Evolutionary conservation across 2,113 vertebrate genomes (phyloP).

Genomic region (Ceyx melanurus): DNA sequence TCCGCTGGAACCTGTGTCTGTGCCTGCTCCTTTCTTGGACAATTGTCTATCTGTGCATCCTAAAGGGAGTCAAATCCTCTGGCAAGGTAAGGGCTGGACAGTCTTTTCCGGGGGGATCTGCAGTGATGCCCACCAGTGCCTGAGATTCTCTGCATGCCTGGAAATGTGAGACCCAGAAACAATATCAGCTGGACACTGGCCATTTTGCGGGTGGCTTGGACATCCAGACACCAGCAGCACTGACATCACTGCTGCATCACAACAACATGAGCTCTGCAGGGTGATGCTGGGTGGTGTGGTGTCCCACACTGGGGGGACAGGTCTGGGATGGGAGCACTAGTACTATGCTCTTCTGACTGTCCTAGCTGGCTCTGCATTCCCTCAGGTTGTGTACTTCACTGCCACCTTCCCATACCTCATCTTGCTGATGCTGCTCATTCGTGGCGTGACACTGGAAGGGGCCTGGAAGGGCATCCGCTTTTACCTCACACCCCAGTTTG

Average conservation of each 20-base stretch:
- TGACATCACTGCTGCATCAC: not conserved
- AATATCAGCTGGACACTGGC: rapidly evolving
- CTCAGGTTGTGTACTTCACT: slow-evolving; percentile 83
- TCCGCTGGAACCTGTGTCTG: slow-evolving; percentile 83
- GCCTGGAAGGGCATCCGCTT: slow-evolving; percentile 83
- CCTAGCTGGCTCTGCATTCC: not conserved
- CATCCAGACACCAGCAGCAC: not conserved
- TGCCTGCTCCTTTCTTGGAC: slow-evolving; percentile 82
- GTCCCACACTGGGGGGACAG: not conserved
- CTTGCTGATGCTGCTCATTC: slow-evolving; percentile 81
- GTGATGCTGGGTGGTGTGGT: rapidly evolving
- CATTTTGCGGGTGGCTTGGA: not conserved
- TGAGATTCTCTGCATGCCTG: not conserved
- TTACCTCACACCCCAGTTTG: slow-evolving; percentile 83
- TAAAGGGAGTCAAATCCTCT: slow-evolving; percentile 84
- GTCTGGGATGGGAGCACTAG: not conserved
- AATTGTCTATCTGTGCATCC: slow-evolving; percentile 82
- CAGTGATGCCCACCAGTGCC: rapidly evolving
- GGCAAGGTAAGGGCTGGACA: slow-evolving; percentile 75
- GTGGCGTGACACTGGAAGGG: slow-evolving; percentile 81
- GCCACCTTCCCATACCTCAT: slow-evolving; percentile 85
- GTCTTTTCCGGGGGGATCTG: not conserved
- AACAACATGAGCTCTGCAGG: not conserved
- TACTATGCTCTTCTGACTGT: not conserved
- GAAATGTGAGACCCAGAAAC: not conserved